phyloP scores from a whole-genome alignment of 2,888 invertebrate species.

The Atherix ibis region DNA sequence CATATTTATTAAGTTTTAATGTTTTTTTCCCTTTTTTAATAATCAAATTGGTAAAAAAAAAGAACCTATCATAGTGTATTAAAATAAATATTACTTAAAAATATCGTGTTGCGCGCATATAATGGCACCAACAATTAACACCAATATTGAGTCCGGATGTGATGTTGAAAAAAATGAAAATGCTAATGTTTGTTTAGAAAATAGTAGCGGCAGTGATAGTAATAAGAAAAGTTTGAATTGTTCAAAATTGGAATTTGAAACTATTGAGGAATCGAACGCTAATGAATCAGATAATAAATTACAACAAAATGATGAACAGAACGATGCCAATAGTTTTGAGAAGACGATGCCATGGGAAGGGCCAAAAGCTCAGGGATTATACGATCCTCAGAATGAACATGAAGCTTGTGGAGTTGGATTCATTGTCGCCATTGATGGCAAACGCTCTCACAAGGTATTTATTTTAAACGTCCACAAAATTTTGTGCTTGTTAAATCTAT shows the following conservation, averaged over 20 bases:
- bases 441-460: conserved; percentile 77
- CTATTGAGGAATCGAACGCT: background rate
- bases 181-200: conserved; percentile 9
- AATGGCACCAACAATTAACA: conserved; percentile 31
- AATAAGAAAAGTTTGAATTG: background rate
- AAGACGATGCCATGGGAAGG: conserved; percentile 62
- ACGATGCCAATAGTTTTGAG: too few species aligned
- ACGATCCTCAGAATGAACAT: conserved; percentile 88
- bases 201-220: conserved; percentile 2
- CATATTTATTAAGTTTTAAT: too few species aligned
- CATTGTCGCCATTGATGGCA: conserved; percentile 95
- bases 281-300: conserved; percentile 9
- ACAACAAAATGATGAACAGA: conserved; percentile 6
- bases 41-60: too few species aligned
- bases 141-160: conserved; percentile 30
- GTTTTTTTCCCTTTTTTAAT: too few species aligned
- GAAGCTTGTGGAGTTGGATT: conserved; percentile 99
- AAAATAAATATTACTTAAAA: too few species aligned
- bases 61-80: too few species aligned
- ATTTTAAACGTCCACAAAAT: too few species aligned
- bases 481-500: too few species aligned
- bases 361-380: conserved; percentile 80
- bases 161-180: conserved; percentile 21
- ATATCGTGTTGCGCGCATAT: conserved; percentile 21
- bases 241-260: background rate